Conservation (phyloP, 2,113 vertebrate species). For the Dolichotis patagonum region DNA sequence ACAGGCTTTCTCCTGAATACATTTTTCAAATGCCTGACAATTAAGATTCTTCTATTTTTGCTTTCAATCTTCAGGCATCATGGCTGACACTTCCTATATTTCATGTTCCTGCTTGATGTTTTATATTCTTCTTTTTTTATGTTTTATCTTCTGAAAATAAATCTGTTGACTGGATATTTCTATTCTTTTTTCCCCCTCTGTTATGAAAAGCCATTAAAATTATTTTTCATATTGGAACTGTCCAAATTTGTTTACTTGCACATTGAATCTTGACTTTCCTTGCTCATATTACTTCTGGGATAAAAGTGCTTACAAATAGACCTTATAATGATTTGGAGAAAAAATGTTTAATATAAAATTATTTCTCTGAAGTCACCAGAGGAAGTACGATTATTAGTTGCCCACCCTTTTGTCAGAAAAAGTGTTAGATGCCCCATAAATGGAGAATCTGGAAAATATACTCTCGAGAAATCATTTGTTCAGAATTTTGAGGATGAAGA, state of each 20-base stretch:
- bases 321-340: neutral
- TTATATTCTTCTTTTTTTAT: slow-evolving; percentile 70
- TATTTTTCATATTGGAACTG: slow-evolving; percentile 75
- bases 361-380: slow-evolving; percentile 23
- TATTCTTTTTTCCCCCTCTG: neutral
- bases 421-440: neutral
- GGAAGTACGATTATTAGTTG: neutral
- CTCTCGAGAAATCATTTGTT: neutral
- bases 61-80: slow-evolving; percentile 74
- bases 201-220: slow-evolving; percentile 75
- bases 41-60: slow-evolving; percentile 75
- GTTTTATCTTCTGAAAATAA: slow-evolving; percentile 79
- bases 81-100: slow-evolving; percentile 71
- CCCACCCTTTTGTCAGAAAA: slow-evolving; percentile 13
- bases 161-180: slow-evolving; percentile 74
- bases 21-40: slow-evolving; percentile 77
- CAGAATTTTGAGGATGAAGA: slow-evolving; percentile 11
- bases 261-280: slow-evolving; percentile 57
- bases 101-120: slow-evolving; percentile 76
- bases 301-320: slow-evolving; percentile 17
- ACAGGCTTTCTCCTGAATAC: slow-evolving; percentile 53
- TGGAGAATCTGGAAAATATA: slow-evolving; percentile 16
- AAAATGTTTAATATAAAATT: slow-evolving; percentile 46
- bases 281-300: slow-evolving; percentile 45
- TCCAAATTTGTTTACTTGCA: slow-evolving; percentile 64